Percentiles rank a stretch among this genome's conserved stretches.
Evolutionary conservation across 2,888 invertebrate genomes (phyloP).

Genomic region (Drosophila putrida): DNA sequence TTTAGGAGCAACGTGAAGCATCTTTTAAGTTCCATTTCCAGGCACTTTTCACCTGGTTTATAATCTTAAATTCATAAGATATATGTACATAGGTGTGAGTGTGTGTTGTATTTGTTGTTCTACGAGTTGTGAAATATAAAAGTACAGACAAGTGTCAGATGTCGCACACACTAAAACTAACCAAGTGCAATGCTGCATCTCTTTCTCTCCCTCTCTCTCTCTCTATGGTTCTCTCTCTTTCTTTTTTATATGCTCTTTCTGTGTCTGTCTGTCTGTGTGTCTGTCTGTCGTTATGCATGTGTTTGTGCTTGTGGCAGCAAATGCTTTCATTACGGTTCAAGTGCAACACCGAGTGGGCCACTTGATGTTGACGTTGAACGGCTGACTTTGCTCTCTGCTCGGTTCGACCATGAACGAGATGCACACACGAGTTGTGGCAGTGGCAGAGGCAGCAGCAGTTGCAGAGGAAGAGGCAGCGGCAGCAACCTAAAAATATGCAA

Average conservation of each 20-base stretch:
- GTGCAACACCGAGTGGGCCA: constrained; percentile 77
- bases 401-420: constrained; percentile 19
- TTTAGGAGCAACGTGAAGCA: background rate
- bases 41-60: constrained; percentile 23
- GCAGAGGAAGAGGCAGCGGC: background rate
- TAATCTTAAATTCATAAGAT: constrained; percentile 34
- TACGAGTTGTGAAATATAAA: constrained; percentile 31
- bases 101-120: constrained; percentile 2
- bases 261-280: constrained; percentile 3
- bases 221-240: background rate
- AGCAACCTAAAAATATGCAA: constrained; percentile 69
- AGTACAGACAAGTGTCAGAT: constrained; percentile 71
- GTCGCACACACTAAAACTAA: constrained; percentile 59
- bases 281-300: constrained; percentile 32
- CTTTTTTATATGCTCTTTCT: background rate
- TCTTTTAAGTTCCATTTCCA: background rate
- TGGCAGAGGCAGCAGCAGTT: constrained; percentile 8
- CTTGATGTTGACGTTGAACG: constrained; percentile 66
- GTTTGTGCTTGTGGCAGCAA: constrained; percentile 64
- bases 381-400: constrained; percentile 18
- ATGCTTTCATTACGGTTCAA: constrained; percentile 79
- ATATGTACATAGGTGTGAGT: background rate
- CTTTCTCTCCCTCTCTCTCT: background rate
- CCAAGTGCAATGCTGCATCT: constrained; percentile 47
- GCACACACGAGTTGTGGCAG: constrained; percentile 6